phyloP scores from a whole-genome alignment of 2,797 vertebrate genomes.

The Schizothorax lantsangensis region DNA sequence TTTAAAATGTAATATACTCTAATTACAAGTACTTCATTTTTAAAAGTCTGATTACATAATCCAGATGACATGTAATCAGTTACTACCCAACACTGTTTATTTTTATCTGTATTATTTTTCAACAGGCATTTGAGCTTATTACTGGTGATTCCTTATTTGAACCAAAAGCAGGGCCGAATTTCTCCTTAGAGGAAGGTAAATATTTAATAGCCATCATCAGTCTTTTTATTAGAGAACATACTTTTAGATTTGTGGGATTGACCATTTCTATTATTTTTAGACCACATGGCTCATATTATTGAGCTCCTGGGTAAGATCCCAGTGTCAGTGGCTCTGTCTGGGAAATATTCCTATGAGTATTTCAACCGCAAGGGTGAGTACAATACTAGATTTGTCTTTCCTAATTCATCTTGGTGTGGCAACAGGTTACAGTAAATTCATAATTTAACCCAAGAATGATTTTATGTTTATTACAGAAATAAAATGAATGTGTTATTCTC shows the following conservation, averaged over 20 bases:
- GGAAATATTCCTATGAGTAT: constrained; percentile 83
- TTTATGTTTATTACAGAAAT: neutral
- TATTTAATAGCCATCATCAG: neutral
- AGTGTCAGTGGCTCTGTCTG: constrained; percentile 75
- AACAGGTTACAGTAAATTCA: neutral
- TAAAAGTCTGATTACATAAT: neutral
- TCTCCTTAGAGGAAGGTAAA: constrained; percentile 87
- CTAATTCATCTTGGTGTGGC: neutral
- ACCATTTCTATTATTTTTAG: constrained; percentile 67
- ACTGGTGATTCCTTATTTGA: constrained; percentile 85
- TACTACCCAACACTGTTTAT: neutral
- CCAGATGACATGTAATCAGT: neutral
- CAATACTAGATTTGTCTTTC: neutral
- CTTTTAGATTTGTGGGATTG: constrained; percentile 1
- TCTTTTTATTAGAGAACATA: neutral
- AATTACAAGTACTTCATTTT: neutral
- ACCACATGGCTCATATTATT: constrained; percentile 85
- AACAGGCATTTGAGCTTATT: constrained; percentile 86
- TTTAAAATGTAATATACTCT: neutral
- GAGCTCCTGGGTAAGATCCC: constrained; percentile 87
- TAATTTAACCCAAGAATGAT: neutral
- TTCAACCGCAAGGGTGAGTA: constrained; percentile 83
- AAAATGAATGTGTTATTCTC: neutral
- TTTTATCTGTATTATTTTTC: constrained; percentile 39
- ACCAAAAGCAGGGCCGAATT: constrained; percentile 79